A percentile compares a stretch with the other conserved stretches of the same genome.
These are phyloP conservation scores for Caenorhabditis sinica DNA, from an alignment of 2,888 invertebrate species.

Conservation along the genomic window DNA sequence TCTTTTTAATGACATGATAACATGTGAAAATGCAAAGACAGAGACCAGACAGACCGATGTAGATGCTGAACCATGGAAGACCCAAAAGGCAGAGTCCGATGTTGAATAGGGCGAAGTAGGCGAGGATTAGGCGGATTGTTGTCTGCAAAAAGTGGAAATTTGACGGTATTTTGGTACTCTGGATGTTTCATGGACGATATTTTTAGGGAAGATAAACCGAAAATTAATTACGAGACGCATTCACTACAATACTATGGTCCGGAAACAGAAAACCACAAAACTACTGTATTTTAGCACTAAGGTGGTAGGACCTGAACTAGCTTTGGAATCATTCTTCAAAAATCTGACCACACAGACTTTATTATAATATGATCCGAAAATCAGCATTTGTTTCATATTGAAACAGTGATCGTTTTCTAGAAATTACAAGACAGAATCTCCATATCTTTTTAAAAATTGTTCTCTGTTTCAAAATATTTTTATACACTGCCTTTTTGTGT, in stretches of 20 bases:
- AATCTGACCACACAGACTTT: too few relatives aligned
- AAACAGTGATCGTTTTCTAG: neutral
- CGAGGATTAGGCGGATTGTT: slow-evolving; percentile 62
- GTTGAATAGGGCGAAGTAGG: slow-evolving; percentile 65
- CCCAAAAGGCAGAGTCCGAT: slow-evolving; percentile 52
- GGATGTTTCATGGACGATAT: too few relatives aligned
- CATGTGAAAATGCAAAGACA: slow-evolving; percentile 46
- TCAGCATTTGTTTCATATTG: neutral
- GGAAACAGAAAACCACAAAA: too few relatives aligned
- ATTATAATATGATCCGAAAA: too few relatives aligned
- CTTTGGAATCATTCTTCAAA: too few relatives aligned
- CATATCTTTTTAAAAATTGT: neutral
- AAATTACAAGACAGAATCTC: neutral
- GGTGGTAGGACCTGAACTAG: too few relatives aligned
- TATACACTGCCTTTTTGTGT: too few relatives aligned
- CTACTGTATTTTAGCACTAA: too few relatives aligned
- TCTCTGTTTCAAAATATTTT: slow-evolving; percentile 1
- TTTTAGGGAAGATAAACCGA: too few relatives aligned
- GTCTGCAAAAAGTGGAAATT: slow-evolving; percentile 48
- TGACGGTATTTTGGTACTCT: too few relatives aligned
- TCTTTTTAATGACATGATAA: slow-evolving; percentile 57
- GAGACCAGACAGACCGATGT: slow-evolving; percentile 60
- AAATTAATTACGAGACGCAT: too few relatives aligned
- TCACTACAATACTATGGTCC: too few relatives aligned
- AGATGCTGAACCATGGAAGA: slow-evolving; percentile 65